Evolutionary conservation across 1,140 invertebrate genomes (phyloP), one percentile per base, ranked within the genome.

Genomic region (Ceratina japonica): DNA sequence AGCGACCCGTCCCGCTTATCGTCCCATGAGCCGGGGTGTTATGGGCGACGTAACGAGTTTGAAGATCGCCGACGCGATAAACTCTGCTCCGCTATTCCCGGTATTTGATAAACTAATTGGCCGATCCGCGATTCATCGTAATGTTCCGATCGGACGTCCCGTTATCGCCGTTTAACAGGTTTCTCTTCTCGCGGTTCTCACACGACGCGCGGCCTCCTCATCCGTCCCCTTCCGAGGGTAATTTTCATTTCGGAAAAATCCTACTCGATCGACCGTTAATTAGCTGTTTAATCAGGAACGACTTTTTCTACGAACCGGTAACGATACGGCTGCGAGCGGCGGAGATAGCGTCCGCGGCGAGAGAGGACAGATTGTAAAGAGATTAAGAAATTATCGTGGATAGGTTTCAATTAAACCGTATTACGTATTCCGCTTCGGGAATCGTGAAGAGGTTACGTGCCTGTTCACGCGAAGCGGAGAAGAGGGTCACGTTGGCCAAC

Each of bases 21-120:
- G 72, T 54, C 37, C 37, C 37, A 44, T 15, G 12, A 4, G 63
- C 27, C 5, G 63, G 27, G 22, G 31, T 58, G 78, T 85, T 84
- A 84, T 69, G 83, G 37, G 72, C 84, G 54, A 69, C 49, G 79
- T 76, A 84, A 84, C 80, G 75, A 84, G 69, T 86, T 52, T 56
- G 59, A n/a, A 73, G 82, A 84, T 85, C n/a, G 71, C 16, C 52
- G 49, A 15, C 1, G 24, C 61, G 72, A 82, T 84, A 84, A 86
- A 82, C 75, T 79, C 63, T 76, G 58, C 75, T 68, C 66, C 24
- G 82, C 80, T 84, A 82, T 81, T 79, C 84, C 51, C 59, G 68
- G 80, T 72, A 84, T 84, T 86, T 79, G 75, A 86, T 86, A 86
- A 86, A 75, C 75, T 85, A 85, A 85, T 79, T 81, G 74, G 78